These are phyloP conservation scores for Gephyroberyx darwinii DNA, from an alignment of 2,797 vertebrate genomes.

Conservation along the genomic window DNA sequence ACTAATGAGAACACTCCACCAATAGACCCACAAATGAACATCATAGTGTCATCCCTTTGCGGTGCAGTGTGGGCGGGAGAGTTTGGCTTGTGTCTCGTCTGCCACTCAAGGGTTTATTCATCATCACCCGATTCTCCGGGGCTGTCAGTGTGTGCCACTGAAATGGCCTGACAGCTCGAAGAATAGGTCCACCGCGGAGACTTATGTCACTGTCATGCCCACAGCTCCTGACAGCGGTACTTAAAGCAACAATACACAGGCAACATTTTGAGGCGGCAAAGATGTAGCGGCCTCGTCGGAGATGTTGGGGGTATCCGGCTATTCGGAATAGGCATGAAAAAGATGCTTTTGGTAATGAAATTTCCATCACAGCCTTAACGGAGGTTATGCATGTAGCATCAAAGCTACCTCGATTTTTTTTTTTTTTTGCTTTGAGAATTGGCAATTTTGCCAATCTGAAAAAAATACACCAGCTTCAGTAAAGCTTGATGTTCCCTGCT, in stretches of 20 bases:
- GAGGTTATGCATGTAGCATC: background rate
- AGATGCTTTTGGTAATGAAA: background rate
- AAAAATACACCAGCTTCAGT: background rate
- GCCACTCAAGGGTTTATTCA: constrained; percentile 58
- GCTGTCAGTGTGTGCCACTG: constrained; percentile 42
- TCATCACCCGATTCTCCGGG: constrained; percentile 36
- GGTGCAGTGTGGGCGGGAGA: constrained; percentile 21
- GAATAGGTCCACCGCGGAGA: constrained; percentile 19
- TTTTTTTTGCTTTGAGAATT: background rate
- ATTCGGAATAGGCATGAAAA: constrained; percentile 1
- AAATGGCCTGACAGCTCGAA: constrained; percentile 39
- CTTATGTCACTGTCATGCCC: constrained; percentile 42
- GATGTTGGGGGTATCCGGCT: background rate
- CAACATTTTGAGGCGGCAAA: constrained; percentile 3
- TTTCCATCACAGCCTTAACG: background rate
- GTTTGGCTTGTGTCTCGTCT: constrained; percentile 39
- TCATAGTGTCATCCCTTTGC: constrained; percentile 37
- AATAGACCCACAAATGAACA: constrained; percentile 46
- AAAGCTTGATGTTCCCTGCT: constrained; percentile 8
- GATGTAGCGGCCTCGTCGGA: background rate
- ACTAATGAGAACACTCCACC: constrained; percentile 48
- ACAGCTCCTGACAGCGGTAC: constrained; percentile 35
- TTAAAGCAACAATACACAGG: constrained; percentile 12
- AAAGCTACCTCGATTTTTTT: background rate
- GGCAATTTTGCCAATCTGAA: constrained; percentile 2